These are phyloP conservation scores for Epinephelus moara DNA, from an alignment of 2,113 vertebrate genomes.

Conservation along the genomic window DNA sequence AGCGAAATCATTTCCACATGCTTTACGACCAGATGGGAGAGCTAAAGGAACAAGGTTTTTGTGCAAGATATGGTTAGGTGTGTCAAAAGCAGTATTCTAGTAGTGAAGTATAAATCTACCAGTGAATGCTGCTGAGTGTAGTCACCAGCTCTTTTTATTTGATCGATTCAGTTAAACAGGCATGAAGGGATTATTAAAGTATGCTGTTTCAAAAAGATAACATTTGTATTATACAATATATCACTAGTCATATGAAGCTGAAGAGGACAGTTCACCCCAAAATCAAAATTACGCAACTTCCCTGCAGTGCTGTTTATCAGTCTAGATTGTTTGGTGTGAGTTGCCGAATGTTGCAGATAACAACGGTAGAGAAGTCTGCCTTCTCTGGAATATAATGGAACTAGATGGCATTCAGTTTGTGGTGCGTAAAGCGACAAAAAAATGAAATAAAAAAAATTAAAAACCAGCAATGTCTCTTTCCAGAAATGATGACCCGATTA, in stretches of 20 bases:
- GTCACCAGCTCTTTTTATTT: not conserved
- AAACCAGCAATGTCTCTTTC: too few species aligned
- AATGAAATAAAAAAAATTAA: too few species aligned
- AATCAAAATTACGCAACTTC: too few species aligned
- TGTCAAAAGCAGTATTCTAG: not conserved
- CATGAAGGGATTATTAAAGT: not conserved
- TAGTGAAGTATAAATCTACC: not conserved
- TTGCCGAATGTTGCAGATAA: too few species aligned
- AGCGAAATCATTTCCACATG: slow-evolving; percentile 63
- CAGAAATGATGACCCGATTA: too few species aligned
- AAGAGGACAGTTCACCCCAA: too few species aligned
- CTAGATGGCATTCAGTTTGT: too few species aligned
- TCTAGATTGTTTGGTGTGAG: too few species aligned
- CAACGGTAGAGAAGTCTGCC: too few species aligned
- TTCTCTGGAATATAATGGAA: too few species aligned
- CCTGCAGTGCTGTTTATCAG: too few species aligned
- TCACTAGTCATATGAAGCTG: not conserved
- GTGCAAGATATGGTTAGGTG: not conserved
- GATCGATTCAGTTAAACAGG: not conserved
- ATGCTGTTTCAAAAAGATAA: not conserved
- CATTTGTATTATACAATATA: not conserved
- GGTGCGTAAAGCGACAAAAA: too few species aligned
- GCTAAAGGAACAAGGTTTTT: slow-evolving; percentile 2
- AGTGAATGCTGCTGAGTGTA: not conserved
- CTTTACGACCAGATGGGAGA: slow-evolving; percentile 37